Percentiles rank a stretch among this genome's conserved stretches.
phyloP scores from a whole-genome alignment of 2,113 vertebrate species.

The Boulengerochromis microlepis region DNA sequence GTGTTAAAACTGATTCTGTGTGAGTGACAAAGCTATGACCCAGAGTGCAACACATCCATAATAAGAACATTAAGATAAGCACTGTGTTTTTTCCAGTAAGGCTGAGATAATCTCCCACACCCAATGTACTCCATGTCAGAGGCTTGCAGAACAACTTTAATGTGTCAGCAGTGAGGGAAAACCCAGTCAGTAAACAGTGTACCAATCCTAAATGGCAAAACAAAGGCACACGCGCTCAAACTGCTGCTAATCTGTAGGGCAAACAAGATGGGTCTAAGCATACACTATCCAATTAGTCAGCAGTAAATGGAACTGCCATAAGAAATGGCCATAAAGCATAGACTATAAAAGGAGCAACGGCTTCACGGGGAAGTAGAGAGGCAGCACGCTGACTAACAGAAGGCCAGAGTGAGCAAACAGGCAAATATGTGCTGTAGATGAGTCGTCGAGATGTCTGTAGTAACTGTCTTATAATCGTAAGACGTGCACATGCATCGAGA shows the following conservation, averaged over 20 bases:
- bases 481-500: not conserved
- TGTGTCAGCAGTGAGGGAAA: constrained; percentile 7
- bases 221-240: not conserved
- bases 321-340: constrained; percentile 21
- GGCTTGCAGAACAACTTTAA: constrained; percentile 6
- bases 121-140: not conserved
- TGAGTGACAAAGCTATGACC: not conserved
- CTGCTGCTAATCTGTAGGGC: constrained; percentile 25
- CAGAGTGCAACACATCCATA: not conserved
- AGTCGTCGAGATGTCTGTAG: not conserved
- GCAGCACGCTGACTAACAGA: not conserved
- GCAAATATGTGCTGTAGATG: not conserved
- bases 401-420: not conserved
- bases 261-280: constrained; percentile 36
- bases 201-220: not conserved
- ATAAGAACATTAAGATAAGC: constrained; percentile 25
- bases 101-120: constrained; percentile 37
- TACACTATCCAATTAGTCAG: constrained; percentile 32
- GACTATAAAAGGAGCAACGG: constrained; percentile 14
- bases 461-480: not conserved
- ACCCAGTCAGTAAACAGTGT: not conserved
- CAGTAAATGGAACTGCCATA: constrained; percentile 54
- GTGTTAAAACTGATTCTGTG: not conserved
- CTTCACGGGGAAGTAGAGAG: not conserved
- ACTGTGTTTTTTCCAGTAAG: not conserved